Conservation (phyloP, 2,797 vertebrate genomes). For the Acanthopagrus latus region DNA sequence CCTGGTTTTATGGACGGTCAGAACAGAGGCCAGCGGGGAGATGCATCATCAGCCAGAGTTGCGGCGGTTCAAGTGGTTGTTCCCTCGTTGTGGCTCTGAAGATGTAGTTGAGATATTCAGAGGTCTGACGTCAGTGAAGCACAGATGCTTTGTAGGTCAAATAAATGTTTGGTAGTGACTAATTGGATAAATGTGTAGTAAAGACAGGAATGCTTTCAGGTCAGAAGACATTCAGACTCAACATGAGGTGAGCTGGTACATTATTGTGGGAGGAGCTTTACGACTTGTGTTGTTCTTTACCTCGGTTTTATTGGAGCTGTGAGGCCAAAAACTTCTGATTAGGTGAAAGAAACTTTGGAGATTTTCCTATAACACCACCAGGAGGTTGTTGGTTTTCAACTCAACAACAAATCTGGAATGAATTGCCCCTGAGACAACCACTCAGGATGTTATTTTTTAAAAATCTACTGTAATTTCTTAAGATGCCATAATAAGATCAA, state of each 20-base stretch:
- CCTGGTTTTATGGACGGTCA: not conserved
- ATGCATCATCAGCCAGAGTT: not conserved
- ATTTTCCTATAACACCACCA: not conserved
- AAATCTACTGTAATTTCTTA: too few species aligned
- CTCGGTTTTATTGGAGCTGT: too few species aligned
- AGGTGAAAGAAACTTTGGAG: not conserved
- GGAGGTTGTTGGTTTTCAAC: not conserved
- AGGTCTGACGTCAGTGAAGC: not conserved
- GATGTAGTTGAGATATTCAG: not conserved
- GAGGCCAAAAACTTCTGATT: not conserved
- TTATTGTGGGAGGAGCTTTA: not conserved
- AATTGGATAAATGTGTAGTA: not conserved
- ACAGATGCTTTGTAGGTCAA: not conserved
- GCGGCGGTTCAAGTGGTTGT: not conserved
- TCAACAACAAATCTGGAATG: not conserved
- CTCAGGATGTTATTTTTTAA: too few species aligned
- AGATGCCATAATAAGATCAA: too few species aligned
- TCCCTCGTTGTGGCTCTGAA: not conserved
- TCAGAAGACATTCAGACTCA: not conserved
- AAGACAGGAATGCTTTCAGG: not conserved
- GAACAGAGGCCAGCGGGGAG: constrained; percentile 19
- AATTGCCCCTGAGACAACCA: too few species aligned
- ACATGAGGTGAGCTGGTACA: not conserved
- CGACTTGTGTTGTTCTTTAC: not conserved
- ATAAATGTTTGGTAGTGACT: not conserved